phyloP scores from a whole-genome alignment of 2,888 invertebrate species.

The Dolichopus griseipennis region DNA sequence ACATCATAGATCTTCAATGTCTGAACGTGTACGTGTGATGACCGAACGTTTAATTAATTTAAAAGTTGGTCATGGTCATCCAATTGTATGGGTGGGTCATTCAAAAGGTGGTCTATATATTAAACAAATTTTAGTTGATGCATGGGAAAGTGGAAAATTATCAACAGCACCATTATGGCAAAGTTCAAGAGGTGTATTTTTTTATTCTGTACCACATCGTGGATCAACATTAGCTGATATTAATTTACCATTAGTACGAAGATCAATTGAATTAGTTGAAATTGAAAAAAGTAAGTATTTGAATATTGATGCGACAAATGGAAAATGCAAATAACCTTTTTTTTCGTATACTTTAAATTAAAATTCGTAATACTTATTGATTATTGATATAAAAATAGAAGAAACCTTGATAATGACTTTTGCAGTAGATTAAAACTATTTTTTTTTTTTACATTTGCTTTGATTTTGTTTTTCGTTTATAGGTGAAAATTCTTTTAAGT shows the following conservation, averaged over 20 bases:
- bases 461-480: too few relatives aligned
- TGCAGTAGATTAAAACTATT: background rate
- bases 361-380: background rate
- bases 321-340: background rate
- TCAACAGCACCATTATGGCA: conserved; percentile 46
- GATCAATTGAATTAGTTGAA: conserved; percentile 69
- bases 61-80: conserved; percentile 62
- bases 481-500: too few relatives aligned
- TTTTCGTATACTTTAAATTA: background rate
- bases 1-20: conserved; percentile 54
- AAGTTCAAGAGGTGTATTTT: conserved; percentile 59
- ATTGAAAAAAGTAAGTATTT: conserved; percentile 59
- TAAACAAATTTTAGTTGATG: conserved; percentile 69
- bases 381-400: background rate
- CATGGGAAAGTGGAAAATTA: conserved; percentile 45
- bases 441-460: too few relatives aligned
- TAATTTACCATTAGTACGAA: conserved; percentile 61
- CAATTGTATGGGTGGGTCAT: conserved; percentile 71
- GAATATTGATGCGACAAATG: background rate
- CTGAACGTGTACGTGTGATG: conserved; percentile 64
- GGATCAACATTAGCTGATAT: conserved; percentile 71
- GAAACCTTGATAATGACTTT: background rate
- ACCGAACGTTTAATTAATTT: conserved; percentile 54
- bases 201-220: conserved; percentile 80
- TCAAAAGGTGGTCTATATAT: conserved; percentile 84